Percentiles rank a stretch among this genome's conserved stretches.
These are phyloP conservation scores for Poecilia picta DNA, from an alignment of 2,797 vertebrate species.

Conservation along the genomic window DNA sequence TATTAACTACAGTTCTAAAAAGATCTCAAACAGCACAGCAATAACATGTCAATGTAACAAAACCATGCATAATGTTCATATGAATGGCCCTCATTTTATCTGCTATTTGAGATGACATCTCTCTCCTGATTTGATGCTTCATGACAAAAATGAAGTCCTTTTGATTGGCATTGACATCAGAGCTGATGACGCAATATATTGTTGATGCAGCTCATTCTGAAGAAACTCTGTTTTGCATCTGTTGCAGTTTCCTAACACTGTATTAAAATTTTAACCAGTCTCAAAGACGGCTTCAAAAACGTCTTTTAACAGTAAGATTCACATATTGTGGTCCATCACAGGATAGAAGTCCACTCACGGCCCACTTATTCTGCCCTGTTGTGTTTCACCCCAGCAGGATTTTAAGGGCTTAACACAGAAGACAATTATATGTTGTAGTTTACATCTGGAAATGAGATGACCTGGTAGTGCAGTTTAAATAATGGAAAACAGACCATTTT, in stretches of 20 bases:
- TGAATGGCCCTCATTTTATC: background rate
- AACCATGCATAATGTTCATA: background rate
- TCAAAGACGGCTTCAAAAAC: slow-evolving; percentile 11
- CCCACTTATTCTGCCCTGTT: slow-evolving; percentile 24
- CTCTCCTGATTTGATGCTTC: slow-evolving; percentile 35
- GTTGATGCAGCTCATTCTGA: slow-evolving; percentile 23
- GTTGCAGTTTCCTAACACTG: slow-evolving; percentile 29
- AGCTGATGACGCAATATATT: slow-evolving; percentile 32
- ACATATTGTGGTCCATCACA: slow-evolving; percentile 17
- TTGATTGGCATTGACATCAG: slow-evolving; percentile 40
- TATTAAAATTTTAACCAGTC: slow-evolving; percentile 13
- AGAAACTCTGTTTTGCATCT: slow-evolving; percentile 29
- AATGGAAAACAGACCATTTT: slow-evolving; percentile 20
- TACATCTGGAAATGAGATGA: slow-evolving; percentile 46
- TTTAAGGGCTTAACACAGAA: slow-evolving; percentile 54
- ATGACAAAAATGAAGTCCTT: slow-evolving; percentile 34
- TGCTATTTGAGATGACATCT: slow-evolving; percentile 11
- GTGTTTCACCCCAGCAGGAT: slow-evolving; percentile 38
- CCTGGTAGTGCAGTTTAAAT: slow-evolving; percentile 17
- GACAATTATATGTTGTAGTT: slow-evolving; percentile 58
- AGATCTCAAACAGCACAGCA: background rate
- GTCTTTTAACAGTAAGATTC: slow-evolving; percentile 4
- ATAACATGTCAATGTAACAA: background rate
- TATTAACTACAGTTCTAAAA: background rate
- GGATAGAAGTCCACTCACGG: slow-evolving; percentile 14